phyloP scores from a whole-genome alignment of 2,797 vertebrate genomes.

The Chromis chromis region DNA sequence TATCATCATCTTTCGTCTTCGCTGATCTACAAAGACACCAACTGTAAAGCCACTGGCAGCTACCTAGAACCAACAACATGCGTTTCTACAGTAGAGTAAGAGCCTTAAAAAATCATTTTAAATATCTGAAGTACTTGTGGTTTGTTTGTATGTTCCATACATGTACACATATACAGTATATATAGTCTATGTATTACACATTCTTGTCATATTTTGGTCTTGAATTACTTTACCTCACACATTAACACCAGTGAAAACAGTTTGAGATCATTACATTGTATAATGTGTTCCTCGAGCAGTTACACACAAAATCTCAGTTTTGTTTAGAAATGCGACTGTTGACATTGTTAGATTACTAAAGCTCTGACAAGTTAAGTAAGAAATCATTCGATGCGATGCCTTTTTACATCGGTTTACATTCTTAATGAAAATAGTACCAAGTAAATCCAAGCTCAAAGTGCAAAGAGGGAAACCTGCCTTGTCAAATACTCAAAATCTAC shows the following conservation, averaged over 20 bases:
- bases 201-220: not conserved
- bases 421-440: slow-evolving; percentile 16
- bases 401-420: not conserved
- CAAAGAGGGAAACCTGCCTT: slow-evolving; percentile 7
- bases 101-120: not conserved
- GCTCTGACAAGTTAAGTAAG: not conserved
- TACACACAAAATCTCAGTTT: slow-evolving; percentile 1
- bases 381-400: not conserved
- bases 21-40: not conserved
- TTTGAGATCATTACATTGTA: not conserved
- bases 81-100: not conserved
- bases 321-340: slow-evolving; percentile 1
- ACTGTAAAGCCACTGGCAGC: not conserved
- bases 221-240: slow-evolving; percentile 3
- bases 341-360: not conserved
- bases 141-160: not conserved
- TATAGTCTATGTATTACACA: not conserved
- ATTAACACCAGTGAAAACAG: not conserved
- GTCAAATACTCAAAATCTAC: slow-evolving; percentile 16
- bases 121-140: not conserved
- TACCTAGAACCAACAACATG: slow-evolving; percentile 4
- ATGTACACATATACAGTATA: not conserved
- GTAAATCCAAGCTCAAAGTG: slow-evolving; percentile 32
- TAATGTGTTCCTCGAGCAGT: not conserved
- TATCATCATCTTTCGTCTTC: not conserved